Evolutionary conservation across 2,113 vertebrate species (phyloP).

Genomic region (human): DNA sequence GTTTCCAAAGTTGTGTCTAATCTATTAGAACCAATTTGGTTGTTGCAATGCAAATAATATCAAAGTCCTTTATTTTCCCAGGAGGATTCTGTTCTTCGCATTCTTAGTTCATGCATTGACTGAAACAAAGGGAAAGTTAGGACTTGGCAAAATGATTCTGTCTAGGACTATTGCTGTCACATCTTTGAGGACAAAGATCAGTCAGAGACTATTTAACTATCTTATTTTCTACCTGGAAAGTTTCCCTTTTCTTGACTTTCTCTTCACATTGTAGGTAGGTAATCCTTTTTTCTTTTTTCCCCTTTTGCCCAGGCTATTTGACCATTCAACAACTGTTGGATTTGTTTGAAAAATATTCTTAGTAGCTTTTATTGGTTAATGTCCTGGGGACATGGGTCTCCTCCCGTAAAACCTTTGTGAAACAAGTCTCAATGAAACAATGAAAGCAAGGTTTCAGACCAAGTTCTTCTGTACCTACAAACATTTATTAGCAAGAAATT

Average conservation of each 20-base stretch:
- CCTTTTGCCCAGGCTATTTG: not conserved
- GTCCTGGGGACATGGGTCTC: no score
- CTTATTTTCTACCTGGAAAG: no score
- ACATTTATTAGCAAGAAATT: not conserved
- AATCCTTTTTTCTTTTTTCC: no score
- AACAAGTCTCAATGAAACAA: no score
- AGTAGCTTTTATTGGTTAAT: not conserved
- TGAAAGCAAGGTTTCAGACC: not conserved
- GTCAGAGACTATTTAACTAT: not conserved
- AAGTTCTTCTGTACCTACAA: not conserved
- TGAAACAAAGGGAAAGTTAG: not conserved
- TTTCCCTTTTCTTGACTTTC: not conserved
- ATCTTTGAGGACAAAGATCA: not conserved
- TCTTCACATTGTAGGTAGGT: not conserved
- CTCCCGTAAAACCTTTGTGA: not conserved
- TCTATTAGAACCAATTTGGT: not conserved
- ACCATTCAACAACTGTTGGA: not conserved
- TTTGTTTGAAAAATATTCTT: not conserved
- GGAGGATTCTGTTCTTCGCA: not conserved
- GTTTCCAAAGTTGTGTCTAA: no score
- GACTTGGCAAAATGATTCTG: not conserved
- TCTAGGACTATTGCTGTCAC: not conserved
- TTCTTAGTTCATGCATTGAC: not conserved
- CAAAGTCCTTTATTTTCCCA: not conserved
- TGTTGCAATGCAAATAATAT: not conserved